A percentile compares a stretch with the other conserved stretches of the same genome.
Conservation (phyloP, 2,113 vertebrate species). For the Pogona vitticeps region DNA sequence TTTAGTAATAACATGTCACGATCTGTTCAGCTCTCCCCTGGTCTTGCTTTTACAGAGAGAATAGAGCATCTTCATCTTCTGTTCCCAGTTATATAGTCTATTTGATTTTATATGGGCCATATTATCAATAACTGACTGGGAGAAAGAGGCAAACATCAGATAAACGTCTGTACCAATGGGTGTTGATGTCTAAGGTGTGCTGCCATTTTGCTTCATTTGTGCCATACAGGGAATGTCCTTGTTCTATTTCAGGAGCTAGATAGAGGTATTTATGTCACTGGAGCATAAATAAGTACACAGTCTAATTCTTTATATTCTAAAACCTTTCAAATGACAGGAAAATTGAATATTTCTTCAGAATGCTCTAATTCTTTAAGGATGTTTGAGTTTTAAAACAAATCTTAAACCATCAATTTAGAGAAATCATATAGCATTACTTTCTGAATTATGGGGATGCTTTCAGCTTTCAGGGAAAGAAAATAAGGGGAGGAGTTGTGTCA, state of each 20-base stretch:
- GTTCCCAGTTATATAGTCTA: too few relatives aligned
- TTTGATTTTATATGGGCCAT: background rate
- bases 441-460: background rate
- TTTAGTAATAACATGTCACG: too few relatives aligned
- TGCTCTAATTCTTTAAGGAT: background rate
- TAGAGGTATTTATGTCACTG: background rate
- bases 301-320: background rate
- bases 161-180: background rate
- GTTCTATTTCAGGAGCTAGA: background rate
- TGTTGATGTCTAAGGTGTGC: background rate
- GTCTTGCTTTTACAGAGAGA: too few relatives aligned
- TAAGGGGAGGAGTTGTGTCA: background rate
- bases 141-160: background rate
- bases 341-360: background rate
- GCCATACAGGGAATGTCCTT: background rate
- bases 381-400: background rate
- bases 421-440: background rate
- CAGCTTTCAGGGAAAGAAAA: background rate
- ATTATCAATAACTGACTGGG: background rate
- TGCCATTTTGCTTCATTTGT: background rate
- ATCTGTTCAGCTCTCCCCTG: too few relatives aligned
- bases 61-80: too few relatives aligned
- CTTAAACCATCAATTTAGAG: slow-evolving; percentile 5
- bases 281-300: background rate
- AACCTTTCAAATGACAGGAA: background rate